phyloP scores from a whole-genome alignment of 2,797 vertebrate genomes.

The Xiphophorus birchmanni region DNA sequence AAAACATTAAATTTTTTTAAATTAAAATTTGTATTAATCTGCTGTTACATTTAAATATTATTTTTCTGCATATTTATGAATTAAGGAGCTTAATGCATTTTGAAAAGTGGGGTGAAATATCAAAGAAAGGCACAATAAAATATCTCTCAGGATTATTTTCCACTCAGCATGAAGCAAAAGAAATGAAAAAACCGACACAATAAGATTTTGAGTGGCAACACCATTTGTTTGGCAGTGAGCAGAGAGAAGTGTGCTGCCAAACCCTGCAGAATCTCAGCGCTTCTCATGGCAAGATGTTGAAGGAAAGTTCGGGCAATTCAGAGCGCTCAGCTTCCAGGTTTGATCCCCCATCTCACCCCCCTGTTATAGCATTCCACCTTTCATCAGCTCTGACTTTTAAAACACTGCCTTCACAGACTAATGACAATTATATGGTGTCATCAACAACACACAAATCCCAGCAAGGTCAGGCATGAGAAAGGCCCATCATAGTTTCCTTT shows the following conservation, averaged over 20 bases:
- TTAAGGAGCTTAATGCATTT: background rate
- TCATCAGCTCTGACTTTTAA: constrained; percentile 59
- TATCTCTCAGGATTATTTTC: background rate
- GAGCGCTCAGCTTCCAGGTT: constrained; percentile 34
- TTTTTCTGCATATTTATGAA: background rate
- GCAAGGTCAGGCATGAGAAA: constrained; percentile 36
- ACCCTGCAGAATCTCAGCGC: constrained; percentile 42
- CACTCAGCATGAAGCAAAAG: constrained; percentile 12
- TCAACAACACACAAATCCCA: constrained; percentile 46
- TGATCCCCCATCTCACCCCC: constrained; percentile 4
- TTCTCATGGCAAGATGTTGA: constrained; percentile 55
- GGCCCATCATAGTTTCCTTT: background rate
- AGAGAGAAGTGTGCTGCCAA: constrained; percentile 47
- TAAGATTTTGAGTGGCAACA: constrained; percentile 78
- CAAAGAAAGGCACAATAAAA: background rate
- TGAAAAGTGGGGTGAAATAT: background rate
- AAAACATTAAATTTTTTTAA: background rate
- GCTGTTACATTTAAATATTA: background rate
- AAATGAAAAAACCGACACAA: constrained; percentile 15
- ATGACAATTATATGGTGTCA: constrained; percentile 64
- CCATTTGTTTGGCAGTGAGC: constrained; percentile 77
- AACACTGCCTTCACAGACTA: constrained; percentile 58
- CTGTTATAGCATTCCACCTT: constrained; percentile 46
- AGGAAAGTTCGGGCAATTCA: constrained; percentile 60
- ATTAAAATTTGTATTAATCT: background rate